A percentile compares a stretch with the other conserved stretches of the same genome.
Conservation (phyloP, 1,140 invertebrate genomes). For the Diabrotica undecimpunctata region DNA sequence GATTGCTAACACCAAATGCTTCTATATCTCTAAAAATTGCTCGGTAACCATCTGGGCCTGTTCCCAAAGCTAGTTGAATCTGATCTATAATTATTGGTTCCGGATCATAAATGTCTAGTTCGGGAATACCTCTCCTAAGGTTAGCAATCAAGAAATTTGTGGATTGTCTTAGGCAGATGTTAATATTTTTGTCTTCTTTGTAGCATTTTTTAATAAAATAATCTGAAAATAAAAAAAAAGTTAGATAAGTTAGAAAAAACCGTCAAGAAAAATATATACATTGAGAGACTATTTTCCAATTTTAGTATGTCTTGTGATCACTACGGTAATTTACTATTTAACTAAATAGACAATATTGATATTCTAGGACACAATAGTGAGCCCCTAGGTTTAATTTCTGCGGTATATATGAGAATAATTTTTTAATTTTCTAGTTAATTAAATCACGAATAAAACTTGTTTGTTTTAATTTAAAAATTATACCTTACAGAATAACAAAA, state of each 20-base stretch:
- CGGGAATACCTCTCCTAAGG: slow-evolving; percentile 63
- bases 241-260: not conserved
- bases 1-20: slow-evolving; percentile 72
- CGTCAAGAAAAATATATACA: not conserved
- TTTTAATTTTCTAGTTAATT: too few species aligned
- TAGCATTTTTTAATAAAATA: slow-evolving; percentile 68
- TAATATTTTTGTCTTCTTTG: slow-evolving; percentile 62
- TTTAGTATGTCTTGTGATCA: not conserved
- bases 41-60: slow-evolving; percentile 71
- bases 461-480: too few species aligned
- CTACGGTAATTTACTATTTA: too few species aligned
- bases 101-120: slow-evolving; percentile 61
- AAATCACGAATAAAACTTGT: too few species aligned
- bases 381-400: too few species aligned
- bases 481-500: too few species aligned
- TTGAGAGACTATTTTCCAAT: not conserved
- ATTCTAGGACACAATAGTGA: too few species aligned
- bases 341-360: too few species aligned
- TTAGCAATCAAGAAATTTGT: slow-evolving; percentile 68
- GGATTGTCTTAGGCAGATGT: slow-evolving; percentile 66
- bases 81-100: slow-evolving; percentile 76
- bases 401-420: too few species aligned
- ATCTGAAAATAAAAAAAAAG: slow-evolving; percentile 25
- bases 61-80: slow-evolving; percentile 71
- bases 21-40: slow-evolving; percentile 74